These are phyloP conservation scores for Aplochiton taeniatus DNA, from an alignment of 2,797 vertebrate genomes.

Conservation along the genomic window DNA sequence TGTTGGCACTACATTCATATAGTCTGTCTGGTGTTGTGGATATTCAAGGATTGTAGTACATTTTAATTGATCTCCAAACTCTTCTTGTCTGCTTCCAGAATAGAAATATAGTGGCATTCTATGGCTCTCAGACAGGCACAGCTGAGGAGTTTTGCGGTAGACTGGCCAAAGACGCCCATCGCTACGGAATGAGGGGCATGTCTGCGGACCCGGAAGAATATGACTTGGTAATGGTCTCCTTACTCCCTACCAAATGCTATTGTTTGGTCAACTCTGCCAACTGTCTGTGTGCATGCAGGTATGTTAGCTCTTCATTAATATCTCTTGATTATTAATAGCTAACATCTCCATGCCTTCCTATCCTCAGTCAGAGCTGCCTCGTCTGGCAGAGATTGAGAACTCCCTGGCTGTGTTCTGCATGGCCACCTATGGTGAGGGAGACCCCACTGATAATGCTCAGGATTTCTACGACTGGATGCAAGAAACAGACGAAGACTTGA, in stretches of 20 bases:
- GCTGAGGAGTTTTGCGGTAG: constrained; percentile 85
- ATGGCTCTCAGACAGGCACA: constrained; percentile 86
- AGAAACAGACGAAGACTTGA: constrained; percentile 73
- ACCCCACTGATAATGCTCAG: constrained; percentile 85
- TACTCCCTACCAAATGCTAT: neutral
- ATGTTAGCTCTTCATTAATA: too few species aligned
- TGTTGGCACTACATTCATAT: too few species aligned
- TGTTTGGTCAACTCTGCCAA: too few species aligned
- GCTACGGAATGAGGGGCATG: constrained; percentile 84
- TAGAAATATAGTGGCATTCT: constrained; percentile 83
- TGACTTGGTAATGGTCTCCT: constrained; percentile 71
- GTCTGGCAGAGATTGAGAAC: constrained; percentile 79
- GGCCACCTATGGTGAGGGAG: constrained; percentile 85
- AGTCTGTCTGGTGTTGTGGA: too few species aligned
- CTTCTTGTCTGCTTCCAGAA: constrained; percentile 52
- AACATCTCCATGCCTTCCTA: neutral
- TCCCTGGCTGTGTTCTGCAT: constrained; percentile 84
- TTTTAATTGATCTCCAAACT: neutral
- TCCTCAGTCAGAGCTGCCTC: constrained; percentile 76
- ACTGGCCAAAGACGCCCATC: constrained; percentile 82
- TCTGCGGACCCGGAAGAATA: constrained; percentile 84
- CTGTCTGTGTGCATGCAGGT: too few species aligned
- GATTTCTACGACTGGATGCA: constrained; percentile 88
- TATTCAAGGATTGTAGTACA: too few species aligned
- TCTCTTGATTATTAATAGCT: neutral